Evolutionary conservation across 2,888 invertebrate species (phyloP).

Genomic region (Bellardia pandia): DNA sequence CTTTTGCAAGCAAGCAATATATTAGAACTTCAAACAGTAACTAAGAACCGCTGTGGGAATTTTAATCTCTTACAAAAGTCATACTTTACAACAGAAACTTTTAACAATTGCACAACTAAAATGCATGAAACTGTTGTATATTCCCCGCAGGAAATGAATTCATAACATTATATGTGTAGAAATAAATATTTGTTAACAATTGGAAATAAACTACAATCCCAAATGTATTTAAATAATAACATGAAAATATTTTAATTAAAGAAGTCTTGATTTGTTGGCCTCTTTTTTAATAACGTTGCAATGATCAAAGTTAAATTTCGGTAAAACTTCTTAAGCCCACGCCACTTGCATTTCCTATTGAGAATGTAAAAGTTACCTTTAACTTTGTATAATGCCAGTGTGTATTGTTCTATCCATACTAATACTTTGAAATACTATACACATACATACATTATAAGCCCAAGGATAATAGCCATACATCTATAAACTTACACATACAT

Average conservation of each 20-base stretch:
- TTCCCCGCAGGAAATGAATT: neutral
- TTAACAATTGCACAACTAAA: constrained; percentile 24
- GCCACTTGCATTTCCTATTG: constrained; percentile 19
- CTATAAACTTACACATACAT: neutral
- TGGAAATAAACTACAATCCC: neutral
- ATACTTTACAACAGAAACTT: constrained; percentile 21
- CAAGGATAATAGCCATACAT: constrained; percentile 26
- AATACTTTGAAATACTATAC: constrained; percentile 23
- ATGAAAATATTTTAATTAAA: neutral
- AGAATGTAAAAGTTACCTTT: constrained; percentile 18
- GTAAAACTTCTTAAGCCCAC: neutral
- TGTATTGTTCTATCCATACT: neutral
- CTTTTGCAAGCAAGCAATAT: constrained; percentile 38
- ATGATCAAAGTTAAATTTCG: neutral
- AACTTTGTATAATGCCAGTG: constrained; percentile 14
- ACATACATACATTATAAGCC: constrained; percentile 20
- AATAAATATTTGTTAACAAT: neutral
- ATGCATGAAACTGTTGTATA: neutral
- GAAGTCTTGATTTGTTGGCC: neutral
- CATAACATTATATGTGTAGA: neutral
- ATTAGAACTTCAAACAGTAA: constrained; percentile 32
- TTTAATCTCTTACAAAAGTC: constrained; percentile 43
- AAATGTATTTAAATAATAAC: neutral
- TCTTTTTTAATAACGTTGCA: neutral
- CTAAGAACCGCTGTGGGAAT: constrained; percentile 30